Conservation (phyloP, 2,797 vertebrate genomes). For the Hippoglossus hippoglossus region DNA sequence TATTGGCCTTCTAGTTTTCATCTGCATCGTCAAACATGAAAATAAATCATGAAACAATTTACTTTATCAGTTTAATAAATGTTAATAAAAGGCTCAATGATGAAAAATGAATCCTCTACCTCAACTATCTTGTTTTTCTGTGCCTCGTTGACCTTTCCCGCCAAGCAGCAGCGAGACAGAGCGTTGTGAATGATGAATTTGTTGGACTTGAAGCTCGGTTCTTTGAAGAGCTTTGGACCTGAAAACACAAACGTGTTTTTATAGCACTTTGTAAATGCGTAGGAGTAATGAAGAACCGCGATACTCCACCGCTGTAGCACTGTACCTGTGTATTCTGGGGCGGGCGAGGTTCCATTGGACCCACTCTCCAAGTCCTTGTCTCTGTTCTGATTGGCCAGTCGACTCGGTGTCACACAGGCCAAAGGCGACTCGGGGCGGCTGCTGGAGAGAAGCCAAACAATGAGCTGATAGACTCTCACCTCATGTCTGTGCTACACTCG, state of each 20-base stretch:
- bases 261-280: neutral
- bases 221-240: slow-evolving; percentile 94
- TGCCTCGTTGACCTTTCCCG: slow-evolving; percentile 91
- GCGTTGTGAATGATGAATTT: slow-evolving; percentile 95
- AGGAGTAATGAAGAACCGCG: neutral
- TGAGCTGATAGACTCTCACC: neutral
- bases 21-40: too few relatives aligned
- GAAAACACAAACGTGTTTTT: slow-evolving; percentile 9
- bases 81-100: neutral
- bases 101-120: slow-evolving; percentile 68
- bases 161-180: slow-evolving; percentile 92
- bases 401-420: slow-evolving; percentile 83
- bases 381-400: slow-evolving; percentile 80
- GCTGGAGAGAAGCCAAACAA: slow-evolving; percentile 25
- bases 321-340: slow-evolving; percentile 91
- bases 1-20: too few relatives aligned
- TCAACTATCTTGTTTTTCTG: slow-evolving; percentile 92
- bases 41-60: neutral
- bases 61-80: too few relatives aligned
- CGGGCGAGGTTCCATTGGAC: slow-evolving; percentile 87
- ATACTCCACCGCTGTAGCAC: accelerated
- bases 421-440: slow-evolving; percentile 84
- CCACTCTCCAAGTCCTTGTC: slow-evolving; percentile 89
- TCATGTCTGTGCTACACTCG: neutral
- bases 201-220: slow-evolving; percentile 95